Evolutionary conservation across 2,113 vertebrate species (phyloP).

Genomic region (Psephotus haematonotus): DNA sequence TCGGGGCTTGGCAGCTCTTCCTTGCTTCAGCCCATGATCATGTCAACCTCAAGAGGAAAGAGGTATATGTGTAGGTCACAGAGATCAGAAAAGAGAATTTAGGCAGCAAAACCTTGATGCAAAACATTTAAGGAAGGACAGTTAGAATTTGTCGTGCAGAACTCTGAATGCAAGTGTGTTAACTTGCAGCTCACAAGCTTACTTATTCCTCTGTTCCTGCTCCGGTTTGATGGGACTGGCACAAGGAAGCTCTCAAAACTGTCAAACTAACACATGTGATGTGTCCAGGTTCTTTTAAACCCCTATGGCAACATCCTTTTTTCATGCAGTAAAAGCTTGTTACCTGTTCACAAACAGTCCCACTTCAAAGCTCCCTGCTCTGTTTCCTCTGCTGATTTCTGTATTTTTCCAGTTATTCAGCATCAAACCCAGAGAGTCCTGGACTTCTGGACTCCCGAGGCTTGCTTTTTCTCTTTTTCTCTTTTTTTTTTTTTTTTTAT

Average conservation of each 20-base stretch:
- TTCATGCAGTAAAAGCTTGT: not conserved
- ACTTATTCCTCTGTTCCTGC: not conserved
- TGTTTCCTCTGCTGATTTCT: not conserved
- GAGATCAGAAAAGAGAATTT: constrained; percentile 56
- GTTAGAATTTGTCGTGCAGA: not conserved
- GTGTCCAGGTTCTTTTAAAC: not conserved
- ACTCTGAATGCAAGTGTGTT: not conserved
- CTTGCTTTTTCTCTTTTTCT: accelerated
- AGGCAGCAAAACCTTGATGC: constrained; percentile 14
- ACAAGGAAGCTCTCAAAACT: not conserved
- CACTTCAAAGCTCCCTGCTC: not conserved
- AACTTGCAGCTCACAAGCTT: constrained; percentile 24
- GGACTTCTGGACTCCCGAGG: not conserved
- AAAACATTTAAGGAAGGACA: constrained; percentile 32
- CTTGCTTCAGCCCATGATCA: not conserved
- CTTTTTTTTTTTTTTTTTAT: not conserved
- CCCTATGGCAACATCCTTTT: not conserved
- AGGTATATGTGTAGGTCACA: constrained; percentile 58
- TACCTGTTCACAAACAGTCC: constrained; percentile 1
- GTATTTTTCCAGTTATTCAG: not conserved
- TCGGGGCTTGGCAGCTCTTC: not conserved
- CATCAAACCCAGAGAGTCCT: not conserved
- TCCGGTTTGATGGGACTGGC: not conserved
- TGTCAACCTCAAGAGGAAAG: not conserved
- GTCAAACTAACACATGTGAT: not conserved